These are phyloP conservation scores for Doris montereyensis DNA, from an alignment of 2,888 invertebrate genomes.

Conservation along the genomic window DNA sequence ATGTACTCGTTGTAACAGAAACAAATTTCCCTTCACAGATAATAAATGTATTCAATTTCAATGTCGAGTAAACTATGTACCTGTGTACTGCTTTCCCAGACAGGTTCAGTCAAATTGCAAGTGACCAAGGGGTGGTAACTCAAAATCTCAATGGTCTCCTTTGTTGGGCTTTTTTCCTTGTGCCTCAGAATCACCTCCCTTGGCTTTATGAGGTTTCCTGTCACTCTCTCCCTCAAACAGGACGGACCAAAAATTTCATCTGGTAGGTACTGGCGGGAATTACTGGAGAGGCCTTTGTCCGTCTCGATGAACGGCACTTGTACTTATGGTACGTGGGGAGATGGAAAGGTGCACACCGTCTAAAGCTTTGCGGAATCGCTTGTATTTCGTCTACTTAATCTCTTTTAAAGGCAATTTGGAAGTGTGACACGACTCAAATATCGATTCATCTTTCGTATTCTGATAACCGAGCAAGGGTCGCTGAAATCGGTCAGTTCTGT, in stretches of 20 bases:
- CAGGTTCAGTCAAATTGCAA: slow-evolving; percentile 79
- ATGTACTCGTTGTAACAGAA: too few relatives aligned
- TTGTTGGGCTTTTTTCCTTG: slow-evolving; percentile 44
- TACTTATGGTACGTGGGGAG: slow-evolving; percentile 90
- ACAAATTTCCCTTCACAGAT: too few relatives aligned
- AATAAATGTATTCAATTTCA: too few relatives aligned
- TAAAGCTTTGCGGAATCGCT: slow-evolving; percentile 81
- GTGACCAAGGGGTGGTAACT: slow-evolving; percentile 81
- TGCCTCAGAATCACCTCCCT: slow-evolving; percentile 45
- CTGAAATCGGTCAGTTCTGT: slow-evolving; percentile 62
- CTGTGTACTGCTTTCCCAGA: slow-evolving; percentile 77
- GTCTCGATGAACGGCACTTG: slow-evolving; percentile 90
- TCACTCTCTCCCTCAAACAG: slow-evolving; percentile 52
- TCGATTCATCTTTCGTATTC: slow-evolving; percentile 73
- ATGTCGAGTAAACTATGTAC: slow-evolving; percentile 50
- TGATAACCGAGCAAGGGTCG: slow-evolving; percentile 83
- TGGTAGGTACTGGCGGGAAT: slow-evolving; percentile 82
- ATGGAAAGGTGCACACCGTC: slow-evolving; percentile 84
- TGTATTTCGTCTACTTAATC: slow-evolving; percentile 73
- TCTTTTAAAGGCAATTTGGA: slow-evolving; percentile 46
- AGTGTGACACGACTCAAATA: slow-evolving; percentile 59
- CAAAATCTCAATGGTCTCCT: slow-evolving; percentile 53
- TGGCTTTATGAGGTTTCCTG: slow-evolving; percentile 42
- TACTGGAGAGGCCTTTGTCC: slow-evolving; percentile 84
- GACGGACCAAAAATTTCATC: slow-evolving; percentile 80